Evolutionary conservation across 64 coral and sea anemone genomes (phyloP), one percentile per base, ranked within the genome.

Genomic region (Dendronephthya gigantea): DNA sequence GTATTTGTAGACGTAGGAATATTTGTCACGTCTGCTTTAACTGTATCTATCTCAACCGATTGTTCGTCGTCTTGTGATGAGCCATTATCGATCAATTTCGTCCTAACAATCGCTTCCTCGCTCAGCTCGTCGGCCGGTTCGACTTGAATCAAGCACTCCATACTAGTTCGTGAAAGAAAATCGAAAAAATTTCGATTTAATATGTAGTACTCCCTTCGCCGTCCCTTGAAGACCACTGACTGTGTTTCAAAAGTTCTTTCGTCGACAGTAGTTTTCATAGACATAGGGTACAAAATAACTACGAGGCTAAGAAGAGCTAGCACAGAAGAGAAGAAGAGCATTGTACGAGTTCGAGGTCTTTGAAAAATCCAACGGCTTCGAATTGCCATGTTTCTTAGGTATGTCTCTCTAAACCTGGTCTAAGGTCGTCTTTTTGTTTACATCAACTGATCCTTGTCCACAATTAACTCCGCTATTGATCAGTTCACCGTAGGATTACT

Each of bases 61-160:
- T 79, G 27, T 34, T 79, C 32, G 2, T 79, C 32, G 2, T 79
- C 36, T 34, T 12, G 15, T 9, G 17, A 79, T 36, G 72, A 29
- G 36, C 36, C 72, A 4, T 79, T 39, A 35, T 79, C 72, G 30
- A 79, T 36, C 22, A 79, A 79, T 39, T 79, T 39, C 72, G 36
- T 79, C 36, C 36, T 79, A 6, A 79, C 72, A 36, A 39, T 12
- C 2, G 72, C 72, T 79, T 79, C 28, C 32, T 33, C 36, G 11
- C 14, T 36, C 72, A 29, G 37, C 32, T 79, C 36, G 2, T 79
- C 32, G 19, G 0, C 72, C 30, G 72, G 72, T 19, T 39, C 36
- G 11, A 79, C 72, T 79, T 79, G 72, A 34, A 79, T 79, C 32
- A 36, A 39, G 36, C 72, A 79, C 29, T 79, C 72, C 72, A 79